Evolutionary conservation across 1,140 invertebrate genomes (phyloP).

Genomic region (Proctacanthus coquilletti): DNA sequence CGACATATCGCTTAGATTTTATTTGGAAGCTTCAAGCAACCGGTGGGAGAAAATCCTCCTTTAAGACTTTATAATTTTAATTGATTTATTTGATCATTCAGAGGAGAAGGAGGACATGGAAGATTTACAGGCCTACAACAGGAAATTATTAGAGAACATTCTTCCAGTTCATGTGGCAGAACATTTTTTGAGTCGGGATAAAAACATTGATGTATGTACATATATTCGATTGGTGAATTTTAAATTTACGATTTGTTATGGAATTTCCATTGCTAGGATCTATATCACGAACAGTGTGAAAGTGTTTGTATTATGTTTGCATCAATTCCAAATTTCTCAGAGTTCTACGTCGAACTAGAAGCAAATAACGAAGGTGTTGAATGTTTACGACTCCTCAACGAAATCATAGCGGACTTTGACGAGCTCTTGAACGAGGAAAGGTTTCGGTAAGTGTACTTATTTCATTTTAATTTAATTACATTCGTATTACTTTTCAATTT

Average conservation of each 20-base stretch:
- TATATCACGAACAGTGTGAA: conserved; percentile 91
- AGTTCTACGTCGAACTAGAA: conserved; percentile 91
- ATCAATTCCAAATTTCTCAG: conserved; percentile 92
- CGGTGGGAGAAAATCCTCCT: conserved; percentile 42
- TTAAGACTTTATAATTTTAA: too few species aligned
- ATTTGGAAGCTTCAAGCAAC: conserved; percentile 88
- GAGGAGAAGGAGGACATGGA: conserved; percentile 93
- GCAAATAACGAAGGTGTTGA: conserved; percentile 91
- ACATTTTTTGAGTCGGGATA: conserved; percentile 75
- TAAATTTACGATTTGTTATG: too few species aligned
- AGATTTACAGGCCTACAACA: conserved; percentile 82
- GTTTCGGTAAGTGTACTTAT: conserved; percentile 39
- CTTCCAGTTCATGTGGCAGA: conserved; percentile 86
- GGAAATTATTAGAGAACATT: conserved; percentile 87
- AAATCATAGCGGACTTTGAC: conserved; percentile 95
- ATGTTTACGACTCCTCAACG: conserved; percentile 83
- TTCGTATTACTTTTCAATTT: neutral
- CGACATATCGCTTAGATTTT: conserved; percentile 75
- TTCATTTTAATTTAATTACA: conserved; percentile 3
- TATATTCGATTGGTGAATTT: conserved; percentile 4
- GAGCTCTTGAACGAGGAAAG: conserved; percentile 71
- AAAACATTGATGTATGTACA: conserved; percentile 59
- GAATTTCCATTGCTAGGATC: conserved; percentile 50
- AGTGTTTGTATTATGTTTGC: conserved; percentile 92
- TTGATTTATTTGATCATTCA: conserved; percentile 26